Evolutionary conservation across 2,113 vertebrate species (phyloP).

Genomic region (Lichenostomus cassidix): DNA sequence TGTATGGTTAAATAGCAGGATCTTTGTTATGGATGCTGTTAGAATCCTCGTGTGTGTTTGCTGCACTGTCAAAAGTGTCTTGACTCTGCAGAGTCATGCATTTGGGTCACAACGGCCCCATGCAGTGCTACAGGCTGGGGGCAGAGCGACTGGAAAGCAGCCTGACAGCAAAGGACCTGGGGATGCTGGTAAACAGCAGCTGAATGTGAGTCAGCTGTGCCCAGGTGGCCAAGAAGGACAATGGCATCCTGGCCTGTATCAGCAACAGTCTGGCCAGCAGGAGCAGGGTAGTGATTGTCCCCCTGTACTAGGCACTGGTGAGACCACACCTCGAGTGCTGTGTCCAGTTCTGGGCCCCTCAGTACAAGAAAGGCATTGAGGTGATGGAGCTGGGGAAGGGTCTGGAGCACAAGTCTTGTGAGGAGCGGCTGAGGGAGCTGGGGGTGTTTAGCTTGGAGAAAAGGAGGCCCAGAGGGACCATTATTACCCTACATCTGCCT

Average conservation of each 20-base stretch:
- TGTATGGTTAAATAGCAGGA: not conserved
- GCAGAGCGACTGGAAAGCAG: not conserved
- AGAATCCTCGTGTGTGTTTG: not conserved
- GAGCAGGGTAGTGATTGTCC: not conserved
- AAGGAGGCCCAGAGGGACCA: not conserved
- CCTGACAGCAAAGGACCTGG: not conserved
- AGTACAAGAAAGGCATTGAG: not conserved
- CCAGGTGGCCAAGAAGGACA: not conserved
- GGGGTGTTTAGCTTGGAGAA: not conserved
- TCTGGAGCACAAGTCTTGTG: not conserved
- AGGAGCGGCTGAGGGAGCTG: not conserved
- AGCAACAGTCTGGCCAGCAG: not conserved
- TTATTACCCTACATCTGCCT: not conserved
- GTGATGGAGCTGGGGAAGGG: not conserved
- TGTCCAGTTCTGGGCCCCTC: no score
- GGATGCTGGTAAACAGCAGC: not conserved
- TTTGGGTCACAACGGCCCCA: not conserved
- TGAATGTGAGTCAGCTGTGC: not conserved
- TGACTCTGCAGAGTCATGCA: not conserved
- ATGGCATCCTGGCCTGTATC: not conserved
- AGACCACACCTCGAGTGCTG: not conserved
- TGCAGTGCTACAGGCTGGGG: not conserved
- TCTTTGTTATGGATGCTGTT: not conserved
- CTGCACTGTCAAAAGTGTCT: not conserved
- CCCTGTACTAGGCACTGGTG: not conserved